Evolutionary conservation across 2,888 invertebrate genomes (phyloP).

Genomic region (Leptopilina myrica): DNA sequence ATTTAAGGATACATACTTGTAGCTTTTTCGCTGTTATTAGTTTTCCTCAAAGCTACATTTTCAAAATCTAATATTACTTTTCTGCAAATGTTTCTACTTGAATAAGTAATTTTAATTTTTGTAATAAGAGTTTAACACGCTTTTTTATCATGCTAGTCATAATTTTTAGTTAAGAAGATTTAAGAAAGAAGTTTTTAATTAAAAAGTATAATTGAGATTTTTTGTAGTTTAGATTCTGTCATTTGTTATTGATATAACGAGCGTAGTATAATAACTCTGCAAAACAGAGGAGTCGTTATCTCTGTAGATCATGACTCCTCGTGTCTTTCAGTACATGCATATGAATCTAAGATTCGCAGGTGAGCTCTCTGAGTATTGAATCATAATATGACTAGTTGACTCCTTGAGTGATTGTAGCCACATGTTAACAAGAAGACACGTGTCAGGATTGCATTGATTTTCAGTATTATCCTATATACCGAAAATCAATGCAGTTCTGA

Average conservation of each 20-base stretch:
- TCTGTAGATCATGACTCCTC: slow-evolving; percentile 56
- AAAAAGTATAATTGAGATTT: background rate
- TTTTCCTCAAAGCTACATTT: slow-evolving; percentile 3
- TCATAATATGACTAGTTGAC: no score
- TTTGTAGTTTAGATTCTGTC: slow-evolving; percentile 32
- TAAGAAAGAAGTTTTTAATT: no score
- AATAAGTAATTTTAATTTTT: slow-evolving; percentile 3
- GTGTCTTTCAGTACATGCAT: slow-evolving; percentile 62
- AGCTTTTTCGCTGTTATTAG: background rate
- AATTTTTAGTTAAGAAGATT: no score
- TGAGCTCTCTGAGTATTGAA: no score
- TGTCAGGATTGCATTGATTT: no score
- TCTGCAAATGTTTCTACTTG: background rate
- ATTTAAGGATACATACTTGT: slow-evolving; percentile 10
- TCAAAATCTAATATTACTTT: slow-evolving; percentile 16
- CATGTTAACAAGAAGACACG: no score
- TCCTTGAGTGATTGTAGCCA: no score
- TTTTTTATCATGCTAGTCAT: no score
- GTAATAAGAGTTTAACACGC: background rate
- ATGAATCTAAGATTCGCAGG: no score
- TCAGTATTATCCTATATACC: no score
- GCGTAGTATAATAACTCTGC: background rate
- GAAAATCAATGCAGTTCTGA: no score
- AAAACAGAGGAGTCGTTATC: slow-evolving; percentile 62
- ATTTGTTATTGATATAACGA: slow-evolving; percentile 4